Evolutionary conservation across 1,140 invertebrate genomes (phyloP), one percentile per base, ranked within the genome.

Genomic region (Ceratosolen fusciceps): DNA sequence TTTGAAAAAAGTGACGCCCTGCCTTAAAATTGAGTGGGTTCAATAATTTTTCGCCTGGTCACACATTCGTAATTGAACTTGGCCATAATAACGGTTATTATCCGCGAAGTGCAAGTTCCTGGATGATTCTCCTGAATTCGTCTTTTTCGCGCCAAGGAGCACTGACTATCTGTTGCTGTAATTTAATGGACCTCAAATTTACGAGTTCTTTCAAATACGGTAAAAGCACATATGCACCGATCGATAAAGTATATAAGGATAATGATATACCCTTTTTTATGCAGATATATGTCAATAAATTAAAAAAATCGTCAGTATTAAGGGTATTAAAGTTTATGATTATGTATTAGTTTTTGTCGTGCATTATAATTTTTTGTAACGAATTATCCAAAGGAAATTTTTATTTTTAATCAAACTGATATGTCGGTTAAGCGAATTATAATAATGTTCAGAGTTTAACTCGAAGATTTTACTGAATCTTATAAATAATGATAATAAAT

Each of bases 41-140:
- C 68, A 21, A 71, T 71, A 31, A 52, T 29, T 71, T 71, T 71
- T 71, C 47, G n/a, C 2, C 24, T 9, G 39, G 68, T 71, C 47
- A 31, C 26, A 52, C 16, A 49, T 37, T 31, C 34, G 60, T 65
- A 65, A 65, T 65, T 37, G 19, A 31, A 65, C 31, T 37, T 12
- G 34, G 31, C 19, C 31, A 10, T 71, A 54, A 71, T 71, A 49
- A 52, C 47, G 24, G 47, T 71, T 52, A 52, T 71, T 52, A 71
- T 52, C 26, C 16, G 8, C 29, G 0, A 62, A 37, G 31, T n/a
- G 7, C 31, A 0, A 65, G 16, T 37, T 21, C 4, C 31, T 19
- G 31, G 19, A 19, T 19, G 31, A 37, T 37, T 37, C 2, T 7
- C 1, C 31, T n/a, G 21, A 62, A 65, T 65, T 8, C 31, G 19